Percentiles rank a stretch among this genome's conserved stretches.
Evolutionary conservation across 1,140 invertebrate species (phyloP).

Genomic region (Papilio polytes): DNA sequence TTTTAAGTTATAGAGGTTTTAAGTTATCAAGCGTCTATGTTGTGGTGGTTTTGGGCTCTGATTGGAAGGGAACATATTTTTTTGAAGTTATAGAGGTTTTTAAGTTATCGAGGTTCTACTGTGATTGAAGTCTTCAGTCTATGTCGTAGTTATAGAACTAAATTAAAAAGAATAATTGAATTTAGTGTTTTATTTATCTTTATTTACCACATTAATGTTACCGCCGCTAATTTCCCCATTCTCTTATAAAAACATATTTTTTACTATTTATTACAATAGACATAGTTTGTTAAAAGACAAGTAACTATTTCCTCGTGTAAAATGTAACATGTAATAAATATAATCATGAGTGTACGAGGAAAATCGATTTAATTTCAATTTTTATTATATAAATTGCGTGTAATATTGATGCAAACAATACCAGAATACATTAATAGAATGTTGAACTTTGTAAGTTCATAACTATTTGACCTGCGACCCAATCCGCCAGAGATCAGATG

Average conservation of each 20-base stretch:
- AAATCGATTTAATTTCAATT: constrained; percentile 26
- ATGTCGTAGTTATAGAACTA: neutral
- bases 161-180: neutral
- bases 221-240: too few relatives aligned
- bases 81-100: too few relatives aligned
- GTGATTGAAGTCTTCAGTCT: neutral
- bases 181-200: neutral
- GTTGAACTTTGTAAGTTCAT: constrained; percentile 49
- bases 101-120: too few relatives aligned
- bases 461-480: constrained; percentile 41
- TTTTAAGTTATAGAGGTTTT: too few relatives aligned
- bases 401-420: constrained; percentile 44
- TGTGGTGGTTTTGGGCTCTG: too few relatives aligned
- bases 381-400: constrained; percentile 42
- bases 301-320: neutral
- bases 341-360: neutral
- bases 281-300: neutral
- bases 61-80: too few relatives aligned
- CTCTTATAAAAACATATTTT: too few relatives aligned
- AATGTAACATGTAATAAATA: neutral
- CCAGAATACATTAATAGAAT: constrained; percentile 49
- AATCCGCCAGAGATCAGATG: constrained; percentile 26
- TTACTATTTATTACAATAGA: too few relatives aligned
- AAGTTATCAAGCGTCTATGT: too few relatives aligned
- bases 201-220: too few relatives aligned